Percentiles rank a stretch among this genome's conserved stretches.
phyloP scores from a whole-genome alignment of 2,888 invertebrate species.

The Subacronicta megacephala region DNA sequence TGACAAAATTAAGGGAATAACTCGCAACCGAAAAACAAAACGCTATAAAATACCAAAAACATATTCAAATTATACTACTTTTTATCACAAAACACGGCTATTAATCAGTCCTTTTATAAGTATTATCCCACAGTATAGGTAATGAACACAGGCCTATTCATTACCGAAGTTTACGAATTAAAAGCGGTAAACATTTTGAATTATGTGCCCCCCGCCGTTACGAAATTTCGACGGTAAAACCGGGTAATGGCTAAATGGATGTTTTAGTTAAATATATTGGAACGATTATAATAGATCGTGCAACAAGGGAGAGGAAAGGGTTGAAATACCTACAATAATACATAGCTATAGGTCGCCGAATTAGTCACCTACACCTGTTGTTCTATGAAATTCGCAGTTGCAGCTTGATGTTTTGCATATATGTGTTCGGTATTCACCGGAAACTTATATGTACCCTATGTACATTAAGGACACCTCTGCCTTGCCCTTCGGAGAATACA shows the following conservation, averaged over 20 bases:
- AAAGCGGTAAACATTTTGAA: constrained; percentile 59
- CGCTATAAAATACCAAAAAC: not conserved
- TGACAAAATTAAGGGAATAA: too few species aligned
- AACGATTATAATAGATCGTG: too few species aligned
- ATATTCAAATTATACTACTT: constrained; percentile 7
- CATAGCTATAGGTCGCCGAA: too few species aligned
- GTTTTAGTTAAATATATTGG: too few species aligned
- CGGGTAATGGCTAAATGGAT: constrained; percentile 22
- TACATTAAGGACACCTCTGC: not conserved
- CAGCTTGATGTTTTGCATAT: too few species aligned
- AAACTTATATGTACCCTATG: too few species aligned
- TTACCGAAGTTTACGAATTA: constrained; percentile 58
- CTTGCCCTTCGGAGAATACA: not conserved
- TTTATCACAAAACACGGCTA: constrained; percentile 13
- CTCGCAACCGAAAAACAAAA: not conserved
- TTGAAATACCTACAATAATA: too few species aligned
- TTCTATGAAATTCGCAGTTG: too few species aligned
- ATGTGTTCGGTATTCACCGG: too few species aligned
- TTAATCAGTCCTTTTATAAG: constrained; percentile 37
- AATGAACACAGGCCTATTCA: constrained; percentile 54
- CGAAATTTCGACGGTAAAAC: constrained; percentile 25
- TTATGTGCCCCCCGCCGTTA: constrained; percentile 44
- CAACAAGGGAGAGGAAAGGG: too few species aligned
- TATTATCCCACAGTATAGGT: constrained; percentile 35
- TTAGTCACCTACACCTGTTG: too few species aligned